Evolutionary conservation across 1,140 invertebrate genomes (phyloP).

Genomic region (Sycophaga agraensis): DNA sequence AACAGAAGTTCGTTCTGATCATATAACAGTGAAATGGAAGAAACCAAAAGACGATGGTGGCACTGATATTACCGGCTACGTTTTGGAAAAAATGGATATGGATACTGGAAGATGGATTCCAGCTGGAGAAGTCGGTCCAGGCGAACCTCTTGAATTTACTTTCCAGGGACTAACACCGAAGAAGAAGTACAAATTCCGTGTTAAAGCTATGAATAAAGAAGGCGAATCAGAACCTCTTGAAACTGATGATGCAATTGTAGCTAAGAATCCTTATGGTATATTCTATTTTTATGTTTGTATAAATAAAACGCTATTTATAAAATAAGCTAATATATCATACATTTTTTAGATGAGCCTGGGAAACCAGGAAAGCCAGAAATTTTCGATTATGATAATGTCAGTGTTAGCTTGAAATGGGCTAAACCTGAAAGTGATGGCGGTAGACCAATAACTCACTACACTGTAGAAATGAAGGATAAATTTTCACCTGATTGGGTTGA

Average conservation of each 20-base stretch:
- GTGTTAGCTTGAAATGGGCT: conserved; percentile 87
- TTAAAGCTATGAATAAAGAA: conserved; percentile 98
- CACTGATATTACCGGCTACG: conserved; percentile 89
- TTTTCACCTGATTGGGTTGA: conserved; percentile 86
- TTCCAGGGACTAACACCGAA: conserved; percentile 93
- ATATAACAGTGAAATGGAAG: conserved; percentile 93
- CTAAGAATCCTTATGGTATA: conserved; percentile 95
- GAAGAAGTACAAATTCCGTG: conserved; percentile 97
- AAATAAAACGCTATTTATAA: neutral
- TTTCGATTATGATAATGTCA: conserved; percentile 91
- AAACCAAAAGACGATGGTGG: conserved; percentile 93
- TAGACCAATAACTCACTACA: conserved; percentile 90
- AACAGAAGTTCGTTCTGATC: conserved; percentile 84
- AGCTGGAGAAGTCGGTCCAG: conserved; percentile 84
- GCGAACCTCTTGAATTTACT: conserved; percentile 73
- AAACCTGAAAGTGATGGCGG: conserved; percentile 90
- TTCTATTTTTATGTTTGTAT: conserved; percentile 17
- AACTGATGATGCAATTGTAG: conserved; percentile 82
- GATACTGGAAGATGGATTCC: conserved; percentile 91
- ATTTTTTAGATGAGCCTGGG: conserved; percentile 73
- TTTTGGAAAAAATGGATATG: conserved; percentile 95
- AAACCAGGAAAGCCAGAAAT: conserved; percentile 89
- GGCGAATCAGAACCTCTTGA: conserved; percentile 95
- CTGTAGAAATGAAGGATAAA: conserved; percentile 96
- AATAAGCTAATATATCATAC: neutral